A percentile compares a stretch with the other conserved stretches of the same genome.
Evolutionary conservation across 2,797 vertebrate genomes (phyloP).

Genomic region (Melopsittacus undulatus): DNA sequence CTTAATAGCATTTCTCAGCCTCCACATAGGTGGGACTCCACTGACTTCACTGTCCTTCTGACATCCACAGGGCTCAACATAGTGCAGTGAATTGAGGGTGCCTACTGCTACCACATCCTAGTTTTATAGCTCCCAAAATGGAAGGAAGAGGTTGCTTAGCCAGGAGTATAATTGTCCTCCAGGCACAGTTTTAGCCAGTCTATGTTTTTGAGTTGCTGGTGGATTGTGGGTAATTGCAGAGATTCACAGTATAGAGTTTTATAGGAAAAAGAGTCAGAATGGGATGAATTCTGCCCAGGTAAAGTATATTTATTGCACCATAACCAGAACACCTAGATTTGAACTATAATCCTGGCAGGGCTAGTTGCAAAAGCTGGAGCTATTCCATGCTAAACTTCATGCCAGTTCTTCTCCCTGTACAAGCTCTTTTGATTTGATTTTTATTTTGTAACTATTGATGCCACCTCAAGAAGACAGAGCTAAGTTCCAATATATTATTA

Average conservation of each 20-base stretch:
- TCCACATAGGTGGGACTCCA: background rate
- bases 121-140: fast-evolving
- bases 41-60: background rate
- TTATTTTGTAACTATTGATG: background rate
- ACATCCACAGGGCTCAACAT: background rate
- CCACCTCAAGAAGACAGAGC: background rate
- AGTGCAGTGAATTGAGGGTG: background rate
- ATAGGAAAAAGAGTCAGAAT: background rate
- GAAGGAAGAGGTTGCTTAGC: background rate
- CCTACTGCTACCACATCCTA: background rate
- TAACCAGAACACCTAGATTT: background rate
- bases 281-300: background rate
- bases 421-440: background rate
- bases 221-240: background rate
- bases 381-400: background rate
- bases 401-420: background rate
- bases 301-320: background rate
- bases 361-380: background rate
- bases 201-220: background rate
- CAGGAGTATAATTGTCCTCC: background rate
- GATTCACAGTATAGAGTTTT: background rate
- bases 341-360: background rate
- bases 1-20: background rate
- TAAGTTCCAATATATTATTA: background rate
- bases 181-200: background rate